These are phyloP conservation scores for Dichetophora obliterata DNA, from an alignment of 2,888 invertebrate species.

Conservation along the genomic window DNA sequence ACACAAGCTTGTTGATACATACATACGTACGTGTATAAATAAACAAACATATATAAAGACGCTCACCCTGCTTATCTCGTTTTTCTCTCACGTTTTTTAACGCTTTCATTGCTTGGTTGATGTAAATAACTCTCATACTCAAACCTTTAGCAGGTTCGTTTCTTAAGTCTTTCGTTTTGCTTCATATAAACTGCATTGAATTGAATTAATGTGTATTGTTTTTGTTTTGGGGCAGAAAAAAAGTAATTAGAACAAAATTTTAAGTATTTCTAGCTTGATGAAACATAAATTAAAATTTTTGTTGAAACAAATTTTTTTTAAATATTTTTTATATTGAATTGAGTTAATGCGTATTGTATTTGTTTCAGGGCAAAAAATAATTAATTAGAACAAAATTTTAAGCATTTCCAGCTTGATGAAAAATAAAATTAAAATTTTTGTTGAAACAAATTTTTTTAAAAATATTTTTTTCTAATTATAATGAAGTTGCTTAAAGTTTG, in stretches of 20 bases:
- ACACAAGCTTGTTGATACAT: not conserved
- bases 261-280: too few relatives aligned
- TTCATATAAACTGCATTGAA: slow-evolving; percentile 8
- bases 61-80: not conserved
- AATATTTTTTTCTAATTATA: too few relatives aligned
- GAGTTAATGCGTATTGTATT: not conserved
- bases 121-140: slow-evolving; percentile 12
- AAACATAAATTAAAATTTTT: too few relatives aligned
- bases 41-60: too few relatives aligned
- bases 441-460: too few relatives aligned
- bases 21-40: not conserved
- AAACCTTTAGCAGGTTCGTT: slow-evolving; percentile 35
- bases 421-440: too few relatives aligned
- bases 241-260: not conserved
- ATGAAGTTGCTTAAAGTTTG: too few relatives aligned
- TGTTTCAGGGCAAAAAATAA: not conserved
- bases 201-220: not conserved
- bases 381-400: not conserved
- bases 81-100: slow-evolving; percentile 13
- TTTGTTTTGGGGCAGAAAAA: not conserved
- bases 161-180: slow-evolving; percentile 48
- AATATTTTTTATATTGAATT: not conserved
- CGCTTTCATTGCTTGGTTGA: not conserved
- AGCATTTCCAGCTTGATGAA: too few relatives aligned
- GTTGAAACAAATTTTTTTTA: too few relatives aligned